Evolutionary conservation across 1,140 invertebrate species (phyloP).

Genomic region (Parapsyche elsis): DNA sequence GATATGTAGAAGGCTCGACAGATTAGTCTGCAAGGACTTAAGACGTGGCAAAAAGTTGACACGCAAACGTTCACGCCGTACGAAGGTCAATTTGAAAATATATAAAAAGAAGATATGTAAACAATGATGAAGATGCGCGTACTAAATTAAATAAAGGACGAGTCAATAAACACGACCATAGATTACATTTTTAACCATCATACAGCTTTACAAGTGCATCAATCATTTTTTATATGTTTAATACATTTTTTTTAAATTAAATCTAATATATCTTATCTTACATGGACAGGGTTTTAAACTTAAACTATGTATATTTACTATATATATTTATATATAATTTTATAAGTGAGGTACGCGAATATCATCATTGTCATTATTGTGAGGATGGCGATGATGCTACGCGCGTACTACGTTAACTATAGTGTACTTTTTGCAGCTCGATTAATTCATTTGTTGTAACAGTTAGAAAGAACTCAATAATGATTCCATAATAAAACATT

Average conservation of each 20-base stretch:
- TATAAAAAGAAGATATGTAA: background rate
- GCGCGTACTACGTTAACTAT: background rate
- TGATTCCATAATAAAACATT: no score
- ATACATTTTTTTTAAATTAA: slow-evolving; percentile 44
- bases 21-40: no score
- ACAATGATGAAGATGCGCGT: background rate
- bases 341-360: background rate
- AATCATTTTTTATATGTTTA: slow-evolving; percentile 29
- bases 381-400: background rate
- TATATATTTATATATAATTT: slow-evolving; percentile 20
- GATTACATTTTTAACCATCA: slow-evolving; percentile 18
- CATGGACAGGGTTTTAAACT: slow-evolving; percentile 56
- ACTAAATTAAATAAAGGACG: slow-evolving; percentile 36
- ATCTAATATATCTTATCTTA: slow-evolving; percentile 53
- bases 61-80: background rate
- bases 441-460: slow-evolving; percentile 20
- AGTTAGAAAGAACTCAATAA: no score
- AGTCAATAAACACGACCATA: slow-evolving; percentile 46
- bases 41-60: background rate
- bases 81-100: background rate
- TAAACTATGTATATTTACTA: slow-evolving; percentile 44
- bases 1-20: slow-evolving; percentile 31
- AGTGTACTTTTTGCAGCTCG: slow-evolving; percentile 39
- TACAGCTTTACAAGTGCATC: slow-evolving; percentile 46
- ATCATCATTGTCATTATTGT: background rate